These are phyloP conservation scores for Bubo blakistoni DNA, from an alignment of 2,113 vertebrate species.

Conservation along the genomic window DNA sequence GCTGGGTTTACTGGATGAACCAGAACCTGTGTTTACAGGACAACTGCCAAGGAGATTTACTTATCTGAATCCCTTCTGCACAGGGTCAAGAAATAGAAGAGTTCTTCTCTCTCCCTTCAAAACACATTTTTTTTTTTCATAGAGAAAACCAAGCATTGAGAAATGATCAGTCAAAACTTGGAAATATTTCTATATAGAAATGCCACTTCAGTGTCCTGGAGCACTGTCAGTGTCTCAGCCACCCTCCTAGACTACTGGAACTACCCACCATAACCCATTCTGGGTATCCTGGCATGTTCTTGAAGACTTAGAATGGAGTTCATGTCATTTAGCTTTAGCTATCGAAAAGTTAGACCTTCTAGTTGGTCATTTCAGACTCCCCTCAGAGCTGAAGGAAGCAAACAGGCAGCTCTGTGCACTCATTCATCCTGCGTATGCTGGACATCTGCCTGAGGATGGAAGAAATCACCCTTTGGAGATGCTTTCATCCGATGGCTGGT, in stretches of 20 bases:
- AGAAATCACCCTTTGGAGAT: not conserved
- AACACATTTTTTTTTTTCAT: not conserved
- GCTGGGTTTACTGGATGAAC: not conserved
- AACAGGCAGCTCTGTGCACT: not conserved
- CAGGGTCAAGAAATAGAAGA: not conserved
- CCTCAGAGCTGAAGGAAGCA: not conserved
- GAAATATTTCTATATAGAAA: not conserved
- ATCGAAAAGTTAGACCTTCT: not conserved
- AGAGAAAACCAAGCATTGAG: not conserved
- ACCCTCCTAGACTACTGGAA: not conserved
- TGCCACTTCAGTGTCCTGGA: not conserved
- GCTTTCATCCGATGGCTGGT: not conserved
- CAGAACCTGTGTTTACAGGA: not conserved
- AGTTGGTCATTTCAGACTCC: not conserved
- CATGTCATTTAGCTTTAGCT: not conserved
- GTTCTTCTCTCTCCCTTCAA: not conserved
- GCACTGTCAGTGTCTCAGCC: not conserved
- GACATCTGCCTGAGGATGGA: not conserved
- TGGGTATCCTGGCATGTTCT: not conserved
- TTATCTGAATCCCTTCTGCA: not conserved
- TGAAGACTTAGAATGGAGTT: not conserved
- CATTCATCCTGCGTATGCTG: fast-evolving
- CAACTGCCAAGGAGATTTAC: not conserved
- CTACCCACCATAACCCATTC: not conserved
- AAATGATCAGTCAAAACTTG: not conserved